Percentiles rank a stretch among this genome's conserved stretches.
Conservation (phyloP, 1,140 invertebrate species). For the Pseudomyrmex concolor region DNA sequence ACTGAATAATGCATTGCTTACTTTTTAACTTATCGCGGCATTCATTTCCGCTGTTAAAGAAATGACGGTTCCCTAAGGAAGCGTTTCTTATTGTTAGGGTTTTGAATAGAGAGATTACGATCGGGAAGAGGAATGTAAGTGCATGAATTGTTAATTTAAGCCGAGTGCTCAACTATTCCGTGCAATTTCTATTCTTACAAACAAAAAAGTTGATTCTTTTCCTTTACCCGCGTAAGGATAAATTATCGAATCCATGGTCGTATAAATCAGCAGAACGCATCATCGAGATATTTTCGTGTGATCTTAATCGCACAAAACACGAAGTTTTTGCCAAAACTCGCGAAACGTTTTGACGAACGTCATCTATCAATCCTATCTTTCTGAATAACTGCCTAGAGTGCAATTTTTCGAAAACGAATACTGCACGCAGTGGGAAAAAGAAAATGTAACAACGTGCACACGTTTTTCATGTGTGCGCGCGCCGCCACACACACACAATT, state of each 20-base stretch:
- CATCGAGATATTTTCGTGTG: background rate
- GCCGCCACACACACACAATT: background rate
- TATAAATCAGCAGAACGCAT: slow-evolving; percentile 5
- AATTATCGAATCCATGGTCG: background rate
- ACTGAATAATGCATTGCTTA: slow-evolving; percentile 65
- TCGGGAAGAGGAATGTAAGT: slow-evolving; percentile 35
- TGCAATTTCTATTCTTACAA: background rate
- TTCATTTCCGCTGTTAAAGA: slow-evolving; percentile 45
- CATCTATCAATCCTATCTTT: slow-evolving; percentile 49
- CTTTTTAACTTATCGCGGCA: slow-evolving; percentile 56
- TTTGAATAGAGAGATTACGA: slow-evolving; percentile 55
- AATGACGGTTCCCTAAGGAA: slow-evolving; percentile 33
- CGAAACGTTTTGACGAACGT: background rate
- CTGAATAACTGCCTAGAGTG: slow-evolving; percentile 49
- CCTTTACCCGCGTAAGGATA: background rate
- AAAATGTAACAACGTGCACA: background rate
- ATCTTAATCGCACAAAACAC: background rate
- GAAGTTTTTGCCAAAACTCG: background rate
- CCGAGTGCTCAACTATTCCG: slow-evolving; percentile 16
- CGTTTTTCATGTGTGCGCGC: too few relatives aligned
- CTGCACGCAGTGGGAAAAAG: background rate
- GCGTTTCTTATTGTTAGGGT: slow-evolving; percentile 56
- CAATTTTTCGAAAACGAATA: slow-evolving; percentile 48
- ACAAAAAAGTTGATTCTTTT: background rate
- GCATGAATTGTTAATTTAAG: slow-evolving; percentile 57